Evolutionary conservation across 2,797 vertebrate species (phyloP).

Genomic region (Coregonus ussuriensis): DNA sequence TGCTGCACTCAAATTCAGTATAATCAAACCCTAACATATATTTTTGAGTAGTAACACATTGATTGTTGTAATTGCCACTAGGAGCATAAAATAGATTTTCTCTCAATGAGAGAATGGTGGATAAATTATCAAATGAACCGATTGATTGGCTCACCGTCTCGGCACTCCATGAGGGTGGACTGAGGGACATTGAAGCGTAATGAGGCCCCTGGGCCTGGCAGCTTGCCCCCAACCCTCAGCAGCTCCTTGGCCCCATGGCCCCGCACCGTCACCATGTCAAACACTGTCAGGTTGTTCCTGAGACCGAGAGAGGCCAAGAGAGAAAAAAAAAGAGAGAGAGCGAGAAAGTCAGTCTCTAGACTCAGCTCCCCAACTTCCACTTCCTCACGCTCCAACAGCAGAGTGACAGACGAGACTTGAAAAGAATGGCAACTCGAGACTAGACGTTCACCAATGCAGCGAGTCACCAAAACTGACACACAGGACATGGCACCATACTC

Average conservation of each 20-base stretch:
- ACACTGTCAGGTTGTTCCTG: constrained; percentile 95
- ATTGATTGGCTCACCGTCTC: constrained; percentile 81
- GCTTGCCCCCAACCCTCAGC: constrained; percentile 89
- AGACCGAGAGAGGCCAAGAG: constrained; percentile 4
- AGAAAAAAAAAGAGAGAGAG: not conserved
- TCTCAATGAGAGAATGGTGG: not conserved
- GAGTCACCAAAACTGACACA: too few relatives aligned
- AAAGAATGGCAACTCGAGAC: too few relatives aligned
- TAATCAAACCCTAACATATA: not conserved
- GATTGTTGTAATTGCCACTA: not conserved
- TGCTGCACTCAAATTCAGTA: too few relatives aligned
- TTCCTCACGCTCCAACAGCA: too few relatives aligned
- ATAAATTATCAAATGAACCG: not conserved
- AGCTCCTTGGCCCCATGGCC: constrained; percentile 92
- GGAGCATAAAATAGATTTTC: not conserved
- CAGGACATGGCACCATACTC: not conserved
- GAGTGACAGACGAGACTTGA: too few relatives aligned
- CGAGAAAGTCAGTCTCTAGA: not conserved
- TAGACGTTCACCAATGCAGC: too few relatives aligned
- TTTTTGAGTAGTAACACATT: not conserved
- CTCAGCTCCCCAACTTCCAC: too few relatives aligned
- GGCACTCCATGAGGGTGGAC: constrained; percentile 95
- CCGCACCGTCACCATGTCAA: constrained; percentile 88
- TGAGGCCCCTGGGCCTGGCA: constrained; percentile 87
- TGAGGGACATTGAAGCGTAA: constrained; percentile 98